Conservation (phyloP, 2,888 invertebrate genomes). For the Coremacera marginata region DNA sequence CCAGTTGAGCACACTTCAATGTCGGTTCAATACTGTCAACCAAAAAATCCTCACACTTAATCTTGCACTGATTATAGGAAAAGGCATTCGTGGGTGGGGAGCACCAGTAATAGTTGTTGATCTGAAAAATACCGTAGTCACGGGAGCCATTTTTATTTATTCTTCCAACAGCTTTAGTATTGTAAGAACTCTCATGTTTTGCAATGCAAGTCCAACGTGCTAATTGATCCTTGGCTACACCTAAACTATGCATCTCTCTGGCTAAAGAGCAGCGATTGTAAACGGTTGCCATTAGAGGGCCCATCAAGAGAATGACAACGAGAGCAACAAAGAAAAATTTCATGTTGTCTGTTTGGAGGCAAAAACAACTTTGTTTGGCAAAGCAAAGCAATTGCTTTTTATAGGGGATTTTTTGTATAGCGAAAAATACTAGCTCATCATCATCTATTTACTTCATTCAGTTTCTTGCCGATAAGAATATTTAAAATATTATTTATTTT, state of each 20-base stretch:
- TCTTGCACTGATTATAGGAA: slow-evolving; percentile 52
- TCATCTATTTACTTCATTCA: no score
- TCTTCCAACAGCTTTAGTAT: slow-evolving; percentile 66
- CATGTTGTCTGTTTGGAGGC: neutral
- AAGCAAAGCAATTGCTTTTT: no score
- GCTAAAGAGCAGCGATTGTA: slow-evolving; percentile 56
- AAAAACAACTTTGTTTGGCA: no score
- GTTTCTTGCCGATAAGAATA: no score
- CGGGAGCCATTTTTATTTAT: slow-evolving; percentile 67
- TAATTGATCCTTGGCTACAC: slow-evolving; percentile 55
- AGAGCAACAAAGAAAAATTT: neutral
- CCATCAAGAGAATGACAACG: neutral
- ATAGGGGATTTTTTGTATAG: no score
- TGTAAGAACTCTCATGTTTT: slow-evolving; percentile 56
- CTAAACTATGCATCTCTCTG: slow-evolving; percentile 56
- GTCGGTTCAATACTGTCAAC: slow-evolving; percentile 51
- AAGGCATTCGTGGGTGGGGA: slow-evolving; percentile 40
- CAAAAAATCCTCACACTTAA: slow-evolving; percentile 50
- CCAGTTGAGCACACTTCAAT: slow-evolving; percentile 49
- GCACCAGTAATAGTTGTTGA: slow-evolving; percentile 59
- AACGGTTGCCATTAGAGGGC: neutral
- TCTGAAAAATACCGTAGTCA: slow-evolving; percentile 60
- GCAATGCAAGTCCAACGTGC: slow-evolving; percentile 57
- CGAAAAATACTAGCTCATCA: no score
- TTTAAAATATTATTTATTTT: no score